Conservation (phyloP, 2,113 vertebrate species). For the Panurus biarmicus region DNA sequence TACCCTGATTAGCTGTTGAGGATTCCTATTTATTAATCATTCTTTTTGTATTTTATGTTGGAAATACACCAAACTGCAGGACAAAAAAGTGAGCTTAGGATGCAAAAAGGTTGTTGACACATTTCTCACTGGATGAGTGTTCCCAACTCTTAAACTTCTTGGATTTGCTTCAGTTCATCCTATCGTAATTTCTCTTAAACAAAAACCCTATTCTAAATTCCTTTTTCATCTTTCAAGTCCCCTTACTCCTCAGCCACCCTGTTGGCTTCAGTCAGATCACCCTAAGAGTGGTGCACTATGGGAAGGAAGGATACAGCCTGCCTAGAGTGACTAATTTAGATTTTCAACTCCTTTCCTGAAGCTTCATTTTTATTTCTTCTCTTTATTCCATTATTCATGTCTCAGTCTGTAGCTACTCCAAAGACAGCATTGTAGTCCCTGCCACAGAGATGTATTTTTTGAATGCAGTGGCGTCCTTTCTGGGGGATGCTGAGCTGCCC, state of each 20-base stretch:
- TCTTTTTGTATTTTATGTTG: background rate
- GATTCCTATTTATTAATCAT: background rate
- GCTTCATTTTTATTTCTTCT: background rate
- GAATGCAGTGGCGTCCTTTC: background rate
- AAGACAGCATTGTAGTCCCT: background rate
- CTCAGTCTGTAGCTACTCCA: background rate
- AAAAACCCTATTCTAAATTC: background rate
- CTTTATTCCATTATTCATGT: slow-evolving; percentile 34
- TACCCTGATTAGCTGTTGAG: background rate
- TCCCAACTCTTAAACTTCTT: background rate
- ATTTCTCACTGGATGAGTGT: background rate
- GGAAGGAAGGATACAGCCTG: background rate
- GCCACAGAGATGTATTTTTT: background rate
- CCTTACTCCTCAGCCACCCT: background rate
- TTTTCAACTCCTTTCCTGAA: background rate
- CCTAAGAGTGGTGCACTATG: background rate
- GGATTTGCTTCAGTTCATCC: background rate
- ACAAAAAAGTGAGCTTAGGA: background rate
- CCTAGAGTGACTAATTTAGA: background rate
- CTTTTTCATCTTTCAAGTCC: background rate
- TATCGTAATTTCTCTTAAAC: background rate
- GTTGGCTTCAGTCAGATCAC: background rate
- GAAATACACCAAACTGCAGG: background rate
- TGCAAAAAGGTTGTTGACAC: background rate
- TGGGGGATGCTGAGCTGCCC: background rate